phyloP scores from a whole-genome alignment of 2,888 invertebrate species.

The Chaitophorus viminalis region DNA sequence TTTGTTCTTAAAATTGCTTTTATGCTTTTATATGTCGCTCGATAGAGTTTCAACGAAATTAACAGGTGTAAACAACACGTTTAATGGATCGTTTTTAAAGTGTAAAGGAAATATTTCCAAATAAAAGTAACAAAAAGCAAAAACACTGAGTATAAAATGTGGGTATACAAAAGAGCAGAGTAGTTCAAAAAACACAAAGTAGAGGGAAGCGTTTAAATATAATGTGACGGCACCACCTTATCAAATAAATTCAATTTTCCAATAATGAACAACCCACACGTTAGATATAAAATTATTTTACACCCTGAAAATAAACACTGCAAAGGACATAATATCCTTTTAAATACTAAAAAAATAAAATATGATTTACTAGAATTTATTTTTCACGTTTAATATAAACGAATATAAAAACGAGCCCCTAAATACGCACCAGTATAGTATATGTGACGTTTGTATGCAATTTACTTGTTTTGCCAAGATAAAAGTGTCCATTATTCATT shows the following conservation, averaged over 20 bases:
- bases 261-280: slow-evolving; percentile 24
- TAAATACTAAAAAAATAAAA: slow-evolving; percentile 7
- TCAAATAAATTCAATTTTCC: slow-evolving; percentile 41
- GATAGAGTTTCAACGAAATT: slow-evolving; percentile 5
- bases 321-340: background rate
- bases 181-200: slow-evolving; percentile 32
- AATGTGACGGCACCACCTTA: slow-evolving; percentile 7
- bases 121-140: background rate
- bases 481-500: background rate
- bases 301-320: background rate
- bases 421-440: background rate
- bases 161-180: slow-evolving; percentile 11
- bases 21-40: background rate
- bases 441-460: background rate
- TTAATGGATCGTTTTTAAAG: background rate
- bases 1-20: slow-evolving; percentile 5
- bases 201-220: slow-evolving; percentile 23
- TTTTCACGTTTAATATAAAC: background rate
- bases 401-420: background rate
- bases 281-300: background rate
- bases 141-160: background rate
- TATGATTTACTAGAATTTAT: background rate
- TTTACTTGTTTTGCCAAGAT: background rate
- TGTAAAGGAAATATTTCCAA: slow-evolving; percentile 6
- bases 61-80: background rate